Base-by-base conservation (phyloP, 2,888 invertebrate genomes). In the Perizoma affinitatum region DNA sequence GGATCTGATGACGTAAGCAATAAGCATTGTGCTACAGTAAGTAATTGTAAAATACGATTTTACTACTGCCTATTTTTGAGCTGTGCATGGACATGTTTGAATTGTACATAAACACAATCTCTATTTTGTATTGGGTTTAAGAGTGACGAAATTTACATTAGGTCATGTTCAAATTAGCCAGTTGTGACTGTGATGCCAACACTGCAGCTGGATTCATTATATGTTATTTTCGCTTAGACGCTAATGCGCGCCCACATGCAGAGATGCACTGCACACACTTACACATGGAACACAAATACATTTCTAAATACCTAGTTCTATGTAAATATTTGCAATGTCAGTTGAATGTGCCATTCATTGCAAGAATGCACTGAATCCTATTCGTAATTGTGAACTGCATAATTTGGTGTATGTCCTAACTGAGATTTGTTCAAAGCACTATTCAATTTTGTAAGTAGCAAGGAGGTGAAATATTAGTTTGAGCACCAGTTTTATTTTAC, bases 1-100 rank as follows among this genome's bases (percentile, higher is more conserved):
- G 78, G 79, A 82, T 82, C 80, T 80, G 76, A 77, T 74, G 69
- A 73, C 72, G 62, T 76, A 74, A 78, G 75, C 76, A 78, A 75
- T 80, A 77, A 74, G 69, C 69, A 69, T 71, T 61, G 65, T 60
- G 59, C 45, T 52, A 70, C 58, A 64, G 68, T 71, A 64, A 69
- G 60, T 71, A 69, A 63, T 50, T 74, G 77, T 80, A 76, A 79
- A 79, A 77, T 79, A 67, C 72, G 63, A 79, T 79, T 82, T 80
- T 78, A 78, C 78, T 70, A 64, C 61, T 62, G 66, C 69, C 63
- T 73, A 63, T 68, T 68, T 68, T 67, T 70, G 64, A 69, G 65
- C 74, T 63, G 49, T 67, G 57, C 46, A 54, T 63, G 58, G 11
- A 48, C 52, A 51, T 59, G 68, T 66, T 66, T 68, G 56, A 61